Conservation (phyloP, 37 sponge, comb jelly and placozoan species). For the Chondrosia reniformis region DNA sequence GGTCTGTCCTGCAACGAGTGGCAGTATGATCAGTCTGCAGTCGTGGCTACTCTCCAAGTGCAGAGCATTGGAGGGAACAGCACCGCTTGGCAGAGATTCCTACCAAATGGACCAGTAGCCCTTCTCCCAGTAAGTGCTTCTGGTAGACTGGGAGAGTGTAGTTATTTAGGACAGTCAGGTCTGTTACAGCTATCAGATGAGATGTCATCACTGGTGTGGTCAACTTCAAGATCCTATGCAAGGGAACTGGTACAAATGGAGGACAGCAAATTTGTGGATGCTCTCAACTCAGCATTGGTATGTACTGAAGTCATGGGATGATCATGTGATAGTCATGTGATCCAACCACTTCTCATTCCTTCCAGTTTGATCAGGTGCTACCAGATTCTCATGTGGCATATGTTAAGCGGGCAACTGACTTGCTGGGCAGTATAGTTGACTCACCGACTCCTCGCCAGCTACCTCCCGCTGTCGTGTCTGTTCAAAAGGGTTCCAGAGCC, state of each 20-base stretch:
- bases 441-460: constrained; percentile 1
- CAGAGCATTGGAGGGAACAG: constrained; percentile 26
- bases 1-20: constrained; percentile 39
- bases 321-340: background rate
- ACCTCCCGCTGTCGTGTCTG: constrained; percentile 42
- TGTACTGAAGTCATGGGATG: background rate
- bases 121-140: constrained; percentile 60
- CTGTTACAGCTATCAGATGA: constrained; percentile 36
- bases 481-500: constrained; percentile 31
- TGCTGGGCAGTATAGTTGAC: background rate
- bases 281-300: constrained; percentile 70
- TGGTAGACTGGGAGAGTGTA: background rate
- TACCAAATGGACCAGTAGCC: constrained; percentile 83
- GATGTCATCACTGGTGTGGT: constrained; percentile 71
- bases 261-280: constrained; percentile 46
- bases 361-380: constrained; percentile 26
- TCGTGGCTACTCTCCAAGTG: constrained; percentile 61
- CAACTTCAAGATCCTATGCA: constrained; percentile 60
- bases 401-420: background rate
- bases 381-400: background rate
- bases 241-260: constrained; percentile 46
- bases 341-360: background rate
- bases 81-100: constrained; percentile 77
- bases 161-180: too few species aligned
- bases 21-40: constrained; percentile 68